Evolutionary conservation across 2,113 vertebrate species (phyloP).

Genomic region (Neodontobutis hainanensis): DNA sequence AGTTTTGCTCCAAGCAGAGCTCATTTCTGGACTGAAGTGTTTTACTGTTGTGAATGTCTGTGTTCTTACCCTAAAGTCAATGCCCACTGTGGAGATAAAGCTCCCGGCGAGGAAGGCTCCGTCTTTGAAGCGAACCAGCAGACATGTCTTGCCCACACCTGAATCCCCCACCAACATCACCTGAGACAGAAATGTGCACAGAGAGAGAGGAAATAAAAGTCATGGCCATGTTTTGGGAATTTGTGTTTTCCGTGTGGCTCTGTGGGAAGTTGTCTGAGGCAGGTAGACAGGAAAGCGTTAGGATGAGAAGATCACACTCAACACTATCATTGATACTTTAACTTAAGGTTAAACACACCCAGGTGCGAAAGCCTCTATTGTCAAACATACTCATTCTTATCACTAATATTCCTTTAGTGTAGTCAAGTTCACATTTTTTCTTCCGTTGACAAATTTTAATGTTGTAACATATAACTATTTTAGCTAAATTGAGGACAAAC

Average conservation of each 20-base stretch:
- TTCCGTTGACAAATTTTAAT: too few relatives aligned
- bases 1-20: not conserved
- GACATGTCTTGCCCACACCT: constrained; percentile 80
- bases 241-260: not conserved
- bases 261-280: not conserved
- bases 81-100: constrained; percentile 97
- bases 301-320: constrained; percentile 5
- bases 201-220: not conserved
- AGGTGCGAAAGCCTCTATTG: too few relatives aligned
- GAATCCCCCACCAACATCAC: constrained; percentile 99
- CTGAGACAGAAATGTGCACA: constrained; percentile 64
- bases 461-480: too few relatives aligned
- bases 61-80: constrained; percentile 90
- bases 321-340: not conserved
- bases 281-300: not conserved
- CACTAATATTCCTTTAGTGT: too few relatives aligned
- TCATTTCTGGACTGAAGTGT: not conserved
- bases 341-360: too few relatives aligned
- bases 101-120: constrained; percentile 93
- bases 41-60: not conserved
- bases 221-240: not conserved
- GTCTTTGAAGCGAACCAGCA: constrained; percentile 95
- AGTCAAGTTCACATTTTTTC: too few relatives aligned
- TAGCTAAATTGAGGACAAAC: too few relatives aligned
- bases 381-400: too few relatives aligned